Percentiles rank a stretch among this genome's conserved stretches.
phyloP scores from a whole-genome alignment of 1,140 invertebrate species.

The Trypoxylus dichotomus region DNA sequence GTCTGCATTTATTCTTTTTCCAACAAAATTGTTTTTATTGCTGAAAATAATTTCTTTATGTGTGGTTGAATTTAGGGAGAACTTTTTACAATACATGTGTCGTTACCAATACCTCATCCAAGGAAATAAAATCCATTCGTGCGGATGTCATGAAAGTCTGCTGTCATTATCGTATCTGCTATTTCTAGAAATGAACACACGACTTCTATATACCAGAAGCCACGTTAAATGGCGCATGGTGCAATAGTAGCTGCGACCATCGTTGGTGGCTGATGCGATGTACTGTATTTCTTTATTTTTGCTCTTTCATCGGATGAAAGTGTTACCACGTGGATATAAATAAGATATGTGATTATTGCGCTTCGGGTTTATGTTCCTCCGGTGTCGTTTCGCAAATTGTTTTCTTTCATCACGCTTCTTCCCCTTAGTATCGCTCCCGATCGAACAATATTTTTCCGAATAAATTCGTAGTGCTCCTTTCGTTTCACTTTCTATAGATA shows the following conservation, averaged over 20 bases:
- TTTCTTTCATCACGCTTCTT: constrained; percentile 30
- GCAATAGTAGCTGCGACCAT: background rate
- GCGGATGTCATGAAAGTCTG: background rate
- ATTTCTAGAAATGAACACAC: background rate
- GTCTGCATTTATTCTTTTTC: no score
- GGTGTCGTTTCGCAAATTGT: constrained; percentile 35
- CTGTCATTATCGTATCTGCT: background rate
- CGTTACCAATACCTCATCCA: background rate
- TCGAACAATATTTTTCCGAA: background rate
- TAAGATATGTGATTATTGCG: constrained; percentile 39
- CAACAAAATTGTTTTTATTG: no score
- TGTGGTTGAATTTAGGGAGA: no score
- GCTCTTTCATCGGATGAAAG: constrained; percentile 17
- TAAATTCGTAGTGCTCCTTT: no score
- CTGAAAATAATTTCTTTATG: no score
- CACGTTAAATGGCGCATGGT: constrained; percentile 9
- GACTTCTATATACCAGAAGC: background rate
- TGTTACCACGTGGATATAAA: constrained; percentile 36
- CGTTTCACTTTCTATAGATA: no score
- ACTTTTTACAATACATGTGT: no score
- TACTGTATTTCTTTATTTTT: constrained; percentile 26
- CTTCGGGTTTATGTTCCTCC: constrained; percentile 28
- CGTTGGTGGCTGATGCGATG: background rate
- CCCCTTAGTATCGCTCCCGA: background rate
- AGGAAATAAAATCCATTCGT: background rate